Evolutionary conservation across 2,888 invertebrate genomes (phyloP).

Genomic region (Tenthredo distinguenda): DNA sequence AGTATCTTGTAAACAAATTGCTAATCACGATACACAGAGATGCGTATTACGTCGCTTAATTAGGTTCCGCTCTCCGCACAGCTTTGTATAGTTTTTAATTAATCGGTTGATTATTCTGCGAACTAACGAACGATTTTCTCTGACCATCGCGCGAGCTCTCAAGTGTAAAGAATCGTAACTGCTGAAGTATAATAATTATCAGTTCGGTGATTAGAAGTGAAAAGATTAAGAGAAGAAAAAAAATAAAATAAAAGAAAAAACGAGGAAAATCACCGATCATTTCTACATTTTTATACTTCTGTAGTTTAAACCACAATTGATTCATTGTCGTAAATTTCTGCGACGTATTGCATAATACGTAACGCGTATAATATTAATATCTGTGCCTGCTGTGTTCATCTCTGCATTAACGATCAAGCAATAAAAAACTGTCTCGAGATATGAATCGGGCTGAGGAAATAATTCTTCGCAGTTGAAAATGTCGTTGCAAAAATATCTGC

Average conservation of each 20-base stretch:
- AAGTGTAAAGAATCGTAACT: no score
- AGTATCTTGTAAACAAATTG: neutral
- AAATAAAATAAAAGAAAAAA: neutral
- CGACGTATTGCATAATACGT: neutral
- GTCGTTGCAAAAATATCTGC: no score
- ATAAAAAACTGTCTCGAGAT: neutral
- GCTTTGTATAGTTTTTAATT: neutral
- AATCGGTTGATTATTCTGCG: neutral
- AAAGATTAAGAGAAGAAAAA: no score
- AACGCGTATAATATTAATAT: neutral
- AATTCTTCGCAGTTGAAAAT: no score
- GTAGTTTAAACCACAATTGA: neutral
- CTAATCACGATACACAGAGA: neutral
- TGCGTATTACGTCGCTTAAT: neutral
- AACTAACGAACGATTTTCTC: neutral
- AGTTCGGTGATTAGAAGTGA: no score
- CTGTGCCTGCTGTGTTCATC: neutral
- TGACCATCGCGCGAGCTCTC: neutral
- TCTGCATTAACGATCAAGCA: conserved; percentile 20
- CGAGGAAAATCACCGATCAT: neutral
- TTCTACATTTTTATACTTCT: neutral
- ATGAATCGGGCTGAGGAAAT: no score
- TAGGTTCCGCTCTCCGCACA: neutral
- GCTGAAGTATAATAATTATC: no score
- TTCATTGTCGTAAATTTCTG: neutral